Evolutionary conservation across 2,888 invertebrate genomes (phyloP).

Genomic region (Himalopsyche kuldschensis): DNA sequence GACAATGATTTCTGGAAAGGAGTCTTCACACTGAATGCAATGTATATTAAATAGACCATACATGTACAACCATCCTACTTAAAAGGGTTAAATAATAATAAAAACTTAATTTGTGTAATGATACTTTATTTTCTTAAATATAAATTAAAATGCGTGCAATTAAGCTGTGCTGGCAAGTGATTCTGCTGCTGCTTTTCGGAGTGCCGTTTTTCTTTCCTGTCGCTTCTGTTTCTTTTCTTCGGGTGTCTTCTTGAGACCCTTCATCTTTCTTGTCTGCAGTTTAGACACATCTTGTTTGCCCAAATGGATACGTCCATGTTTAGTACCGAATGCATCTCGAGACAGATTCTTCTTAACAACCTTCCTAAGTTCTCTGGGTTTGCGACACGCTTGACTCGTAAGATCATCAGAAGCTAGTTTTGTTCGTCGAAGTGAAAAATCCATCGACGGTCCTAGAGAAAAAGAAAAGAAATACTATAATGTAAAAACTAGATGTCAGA

Average conservation of each 20-base stretch:
- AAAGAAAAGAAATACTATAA: not conserved
- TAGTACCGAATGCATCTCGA: constrained; percentile 84
- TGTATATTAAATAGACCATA: too few species aligned
- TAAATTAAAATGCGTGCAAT: constrained; percentile 25
- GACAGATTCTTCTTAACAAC: constrained; percentile 91
- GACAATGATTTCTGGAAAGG: too few species aligned
- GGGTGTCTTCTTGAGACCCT: constrained; percentile 77
- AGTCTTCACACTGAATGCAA: too few species aligned
- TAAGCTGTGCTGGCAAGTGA: constrained; percentile 23
- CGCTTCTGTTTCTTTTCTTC: constrained; percentile 67
- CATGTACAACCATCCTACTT: too few species aligned
- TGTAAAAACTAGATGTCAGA: too few species aligned
- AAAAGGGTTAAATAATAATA: too few species aligned
- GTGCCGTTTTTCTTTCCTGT: constrained; percentile 55
- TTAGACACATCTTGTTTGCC: constrained; percentile 83
- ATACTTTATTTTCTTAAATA: not conserved
- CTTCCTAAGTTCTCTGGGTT: constrained; percentile 78
- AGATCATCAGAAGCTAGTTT: constrained; percentile 89
- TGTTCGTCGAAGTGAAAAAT: constrained; percentile 81
- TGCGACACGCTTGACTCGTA: constrained; percentile 78
- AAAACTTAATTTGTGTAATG: too few species aligned
- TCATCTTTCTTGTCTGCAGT: constrained; percentile 89
- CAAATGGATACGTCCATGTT: constrained; percentile 90
- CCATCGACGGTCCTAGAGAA: constrained; percentile 78
- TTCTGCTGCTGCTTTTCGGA: constrained; percentile 38